Evolutionary conservation across 2,797 vertebrate species (phyloP).

Genomic region (Triplophysa bombifrons): DNA sequence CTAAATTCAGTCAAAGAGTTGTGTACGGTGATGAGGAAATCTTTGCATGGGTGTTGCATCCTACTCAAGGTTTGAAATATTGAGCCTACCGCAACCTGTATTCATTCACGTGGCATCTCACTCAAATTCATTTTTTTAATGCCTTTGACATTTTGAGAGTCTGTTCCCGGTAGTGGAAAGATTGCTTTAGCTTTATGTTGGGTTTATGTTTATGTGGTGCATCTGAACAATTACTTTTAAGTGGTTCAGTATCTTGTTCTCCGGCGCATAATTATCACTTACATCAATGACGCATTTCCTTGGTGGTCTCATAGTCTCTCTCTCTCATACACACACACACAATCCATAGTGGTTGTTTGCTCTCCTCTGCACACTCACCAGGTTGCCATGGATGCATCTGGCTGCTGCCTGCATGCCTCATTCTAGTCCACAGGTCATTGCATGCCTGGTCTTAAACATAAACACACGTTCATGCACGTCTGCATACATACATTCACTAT

Average conservation of each 20-base stretch:
- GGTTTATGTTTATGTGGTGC: constrained; percentile 6
- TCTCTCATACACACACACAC: not conserved
- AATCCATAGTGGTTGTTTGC: constrained; percentile 37
- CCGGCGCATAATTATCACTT: constrained; percentile 16
- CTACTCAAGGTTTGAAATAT: constrained; percentile 6
- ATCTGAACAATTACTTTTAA: constrained; percentile 27
- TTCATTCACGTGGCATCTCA: constrained; percentile 23
- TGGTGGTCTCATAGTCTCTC: constrained; percentile 26
- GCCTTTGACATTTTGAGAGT: constrained; percentile 33
- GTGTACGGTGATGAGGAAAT: not conserved
- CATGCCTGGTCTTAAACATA: constrained; percentile 27
- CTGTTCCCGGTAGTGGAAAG: not conserved
- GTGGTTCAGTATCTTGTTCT: constrained; percentile 12
- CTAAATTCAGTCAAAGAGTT: not conserved
- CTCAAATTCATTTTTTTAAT: constrained; percentile 24
- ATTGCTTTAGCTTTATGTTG: not conserved
- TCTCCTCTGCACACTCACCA: constrained; percentile 28
- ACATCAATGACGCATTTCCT: constrained; percentile 4
- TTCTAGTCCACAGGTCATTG: constrained; percentile 46
- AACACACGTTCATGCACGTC: constrained; percentile 2
- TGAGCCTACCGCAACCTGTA: constrained; percentile 20
- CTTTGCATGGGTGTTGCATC: constrained; percentile 5
- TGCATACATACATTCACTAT: constrained; percentile 2
- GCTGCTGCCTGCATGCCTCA: constrained; percentile 15
- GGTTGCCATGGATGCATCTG: constrained; percentile 52